A percentile compares a stretch with the other conserved stretches of the same genome.
phyloP scores from a whole-genome alignment of 2,888 invertebrate genomes.

The Syrista parreyssii region DNA sequence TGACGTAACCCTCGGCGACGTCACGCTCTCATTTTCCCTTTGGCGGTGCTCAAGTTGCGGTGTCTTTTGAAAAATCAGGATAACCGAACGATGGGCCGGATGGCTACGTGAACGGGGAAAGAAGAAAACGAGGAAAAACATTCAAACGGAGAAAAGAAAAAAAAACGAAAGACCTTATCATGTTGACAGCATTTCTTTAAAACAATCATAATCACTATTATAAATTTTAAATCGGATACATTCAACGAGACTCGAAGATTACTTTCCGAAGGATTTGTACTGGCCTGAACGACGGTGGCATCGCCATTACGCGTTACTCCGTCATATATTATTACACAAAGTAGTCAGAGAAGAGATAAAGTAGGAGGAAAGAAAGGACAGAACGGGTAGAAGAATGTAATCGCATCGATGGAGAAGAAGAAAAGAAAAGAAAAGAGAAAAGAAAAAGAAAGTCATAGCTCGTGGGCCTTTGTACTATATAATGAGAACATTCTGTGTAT shows the following conservation, averaged over 20 bases:
- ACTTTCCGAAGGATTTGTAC: slow-evolving; percentile 19
- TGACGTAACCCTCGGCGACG: too few relatives aligned
- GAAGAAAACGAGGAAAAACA: slow-evolving; percentile 16
- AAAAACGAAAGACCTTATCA: slow-evolving; percentile 7
- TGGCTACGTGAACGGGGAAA: not conserved
- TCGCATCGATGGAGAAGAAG: too few relatives aligned
- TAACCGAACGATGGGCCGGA: too few relatives aligned
- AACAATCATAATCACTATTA: too few relatives aligned
- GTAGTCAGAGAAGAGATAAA: too few relatives aligned
- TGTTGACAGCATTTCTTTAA: too few relatives aligned
- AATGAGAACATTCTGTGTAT: not conserved
- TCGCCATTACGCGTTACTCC: slow-evolving; percentile 7
- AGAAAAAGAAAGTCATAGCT: not conserved
- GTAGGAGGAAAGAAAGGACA: too few relatives aligned
- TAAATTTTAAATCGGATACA: too few relatives aligned
- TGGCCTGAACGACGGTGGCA: slow-evolving; percentile 19
- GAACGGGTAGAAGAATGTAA: too few relatives aligned
- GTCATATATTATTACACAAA: not conserved
- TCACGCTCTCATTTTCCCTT: too few relatives aligned
- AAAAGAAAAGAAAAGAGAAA: not conserved
- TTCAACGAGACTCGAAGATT: slow-evolving; percentile 8
- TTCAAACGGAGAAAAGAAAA: slow-evolving; percentile 14
- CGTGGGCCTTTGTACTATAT: slow-evolving; percentile 2
- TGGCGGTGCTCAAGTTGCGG: too few relatives aligned
- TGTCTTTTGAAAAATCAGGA: too few relatives aligned